phyloP scores from a whole-genome alignment of 2,797 vertebrate genomes.

The Falco peregrinus region DNA sequence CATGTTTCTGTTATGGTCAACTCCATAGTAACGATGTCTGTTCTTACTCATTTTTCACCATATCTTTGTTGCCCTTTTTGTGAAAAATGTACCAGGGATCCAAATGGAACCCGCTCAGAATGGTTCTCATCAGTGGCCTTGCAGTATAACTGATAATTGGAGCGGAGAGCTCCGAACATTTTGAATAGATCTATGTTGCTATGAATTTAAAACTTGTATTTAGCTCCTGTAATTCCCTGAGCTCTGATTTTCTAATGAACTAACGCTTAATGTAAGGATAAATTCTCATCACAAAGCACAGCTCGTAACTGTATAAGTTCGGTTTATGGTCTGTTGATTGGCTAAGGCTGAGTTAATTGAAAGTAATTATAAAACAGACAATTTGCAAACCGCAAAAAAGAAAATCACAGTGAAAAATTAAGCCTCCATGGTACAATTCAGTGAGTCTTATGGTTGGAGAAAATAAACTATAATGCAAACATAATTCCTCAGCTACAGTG shows the following conservation, averaged over 20 bases:
- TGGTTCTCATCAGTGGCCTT: not conserved
- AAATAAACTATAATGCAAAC: conserved; percentile 27
- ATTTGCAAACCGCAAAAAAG: conserved; percentile 66
- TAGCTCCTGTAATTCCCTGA: conserved; percentile 60
- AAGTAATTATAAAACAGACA: conserved; percentile 73
- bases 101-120: conserved; percentile 1
- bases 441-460: not conserved
- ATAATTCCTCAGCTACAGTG: conserved; percentile 16
- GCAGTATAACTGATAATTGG: not conserved
- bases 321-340: conserved; percentile 73
- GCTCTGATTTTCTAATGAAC: conserved; percentile 67
- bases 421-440: conserved; percentile 46
- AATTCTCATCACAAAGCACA: conserved; percentile 72
- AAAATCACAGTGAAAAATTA: conserved; percentile 64
- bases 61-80: not conserved
- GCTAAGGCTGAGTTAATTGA: conserved; percentile 74
- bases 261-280: conserved; percentile 72
- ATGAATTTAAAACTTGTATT: conserved; percentile 61
- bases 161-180: conserved; percentile 36
- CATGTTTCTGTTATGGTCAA: not conserved
- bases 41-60: not conserved
- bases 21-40: not conserved
- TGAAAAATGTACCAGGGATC: not conserved
- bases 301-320: conserved; percentile 70
- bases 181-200: conserved; percentile 35